Base-by-base conservation (phyloP, 2,797 vertebrate genomes). In the Eremophila alpestris region DNA sequence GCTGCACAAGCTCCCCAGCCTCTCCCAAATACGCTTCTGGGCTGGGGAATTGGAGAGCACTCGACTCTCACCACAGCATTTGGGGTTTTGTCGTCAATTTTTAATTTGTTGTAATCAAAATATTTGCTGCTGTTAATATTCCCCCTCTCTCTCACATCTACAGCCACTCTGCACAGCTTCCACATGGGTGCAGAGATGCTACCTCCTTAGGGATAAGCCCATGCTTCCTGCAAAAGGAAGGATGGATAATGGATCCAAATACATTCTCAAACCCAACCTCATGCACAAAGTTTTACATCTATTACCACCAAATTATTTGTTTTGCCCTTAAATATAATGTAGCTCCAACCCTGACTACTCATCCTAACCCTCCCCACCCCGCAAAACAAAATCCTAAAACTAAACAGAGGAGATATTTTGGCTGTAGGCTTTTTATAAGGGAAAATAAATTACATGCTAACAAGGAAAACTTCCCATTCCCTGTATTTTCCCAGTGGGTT, bases 1-100 rank as follows among this genome's bases (percentile, higher is more conserved):
- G 56, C 82, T 49, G 16, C 15, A 22, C 16, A 2, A 13, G 36
- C 67, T 54, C 9, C 11, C 12, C 29, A 49, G 69, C 7, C 85
- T 51, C 20, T 7, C 79, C 74, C 8, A 32, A 78, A 78, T 0
- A 10, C 0, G 0, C 20, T 36, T 9, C 11, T 3, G 30, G 60
- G 23, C n/a, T 38, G 1, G 17, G 29, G 27, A 62, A 80, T 6
- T 5, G 5, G 11, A 58, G 21, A 56, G 38, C 62, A 15, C 32
- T 22, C 14, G 18, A 52, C 58, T 26, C 22, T 27, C 64, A 23
- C 30, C 18, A 13, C 0, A 0, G 5, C 9, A 13, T 56, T 64
- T n/a, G 0, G 8, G 34, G 34, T 1, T 62, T 16, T 27, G 16
- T 22, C n/a, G 40, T 48, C 5, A 7, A 10, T n/a, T 48, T 67